Conservation (phyloP, 1,140 invertebrate species). For the Drosophila pectinifera region DNA sequence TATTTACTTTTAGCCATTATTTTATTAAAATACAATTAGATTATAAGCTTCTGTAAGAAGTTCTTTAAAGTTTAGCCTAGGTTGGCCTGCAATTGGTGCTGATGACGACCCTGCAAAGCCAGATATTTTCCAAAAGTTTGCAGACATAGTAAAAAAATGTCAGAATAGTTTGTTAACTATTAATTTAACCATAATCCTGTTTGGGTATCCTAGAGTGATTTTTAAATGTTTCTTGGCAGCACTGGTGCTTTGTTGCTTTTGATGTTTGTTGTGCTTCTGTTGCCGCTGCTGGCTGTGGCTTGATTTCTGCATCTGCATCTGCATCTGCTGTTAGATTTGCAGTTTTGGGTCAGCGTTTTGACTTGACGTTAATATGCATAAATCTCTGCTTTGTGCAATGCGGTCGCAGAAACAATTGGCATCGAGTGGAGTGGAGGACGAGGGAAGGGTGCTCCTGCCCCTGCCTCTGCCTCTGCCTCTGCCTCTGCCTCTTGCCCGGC, state of each 20-base stretch:
- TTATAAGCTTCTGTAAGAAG: too few relatives aligned
- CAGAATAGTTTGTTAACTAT: neutral
- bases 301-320: conserved; percentile 65
- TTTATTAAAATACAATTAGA: too few relatives aligned
- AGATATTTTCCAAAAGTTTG: too few relatives aligned
- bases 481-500: conserved; percentile 4
- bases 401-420: conserved; percentile 64
- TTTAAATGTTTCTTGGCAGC: neutral
- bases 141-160: neutral
- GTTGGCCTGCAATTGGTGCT: too few relatives aligned
- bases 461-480: too few relatives aligned
- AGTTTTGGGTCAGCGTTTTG: conserved; percentile 77
- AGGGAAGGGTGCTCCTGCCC: conserved; percentile 10
- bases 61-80: too few relatives aligned
- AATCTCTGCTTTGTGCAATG: conserved; percentile 74
- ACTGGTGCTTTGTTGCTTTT: neutral
- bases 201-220: neutral
- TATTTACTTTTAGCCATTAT: too few relatives aligned
- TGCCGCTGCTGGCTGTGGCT: conserved; percentile 38
- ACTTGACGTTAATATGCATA: conserved; percentile 81
- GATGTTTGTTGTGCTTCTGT: neutral
- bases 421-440: conserved; percentile 20
- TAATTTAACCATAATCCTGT: neutral
- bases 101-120: too few relatives aligned
- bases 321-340: conserved; percentile 37